A percentile compares a stretch with the other conserved stretches of the same genome.
Evolutionary conservation across 2,113 vertebrate species (phyloP).

Genomic region (Elgaria multicarinata): DNA sequence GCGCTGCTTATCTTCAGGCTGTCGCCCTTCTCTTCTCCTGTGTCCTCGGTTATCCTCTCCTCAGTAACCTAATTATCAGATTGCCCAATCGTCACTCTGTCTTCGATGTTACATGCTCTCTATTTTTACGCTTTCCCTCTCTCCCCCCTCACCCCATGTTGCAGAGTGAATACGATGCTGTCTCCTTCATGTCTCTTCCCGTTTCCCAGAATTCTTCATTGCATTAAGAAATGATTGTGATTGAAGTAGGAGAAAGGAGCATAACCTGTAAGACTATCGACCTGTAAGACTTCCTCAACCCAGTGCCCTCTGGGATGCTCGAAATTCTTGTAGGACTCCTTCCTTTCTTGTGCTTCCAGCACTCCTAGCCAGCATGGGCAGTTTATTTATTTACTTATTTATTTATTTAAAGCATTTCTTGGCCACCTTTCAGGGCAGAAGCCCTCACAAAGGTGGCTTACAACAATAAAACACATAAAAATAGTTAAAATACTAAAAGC

Average conservation of each 20-base stretch:
- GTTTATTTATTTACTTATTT: too few species aligned
- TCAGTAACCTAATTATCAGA: background rate
- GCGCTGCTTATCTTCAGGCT: background rate
- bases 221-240: background rate
- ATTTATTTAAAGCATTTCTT: too few species aligned
- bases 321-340: too few species aligned
- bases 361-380: background rate
- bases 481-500: too few species aligned
- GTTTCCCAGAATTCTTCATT: background rate
- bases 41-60: background rate
- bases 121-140: conserved; percentile 4
- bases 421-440: too few species aligned
- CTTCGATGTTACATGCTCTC: background rate
- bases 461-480: too few species aligned
- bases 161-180: background rate
- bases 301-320: background rate
- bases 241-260: background rate
- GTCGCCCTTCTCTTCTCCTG: background rate
- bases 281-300: background rate
- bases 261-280: background rate
- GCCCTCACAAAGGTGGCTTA: too few species aligned
- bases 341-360: too few species aligned
- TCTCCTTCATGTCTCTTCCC: too few species aligned
- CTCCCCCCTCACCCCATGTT: background rate
- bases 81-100: background rate